Evolutionary conservation across 2,113 vertebrate species (phyloP), one percentile per base, ranked within the genome.

Genomic region (Plestiodon gilberti): DNA sequence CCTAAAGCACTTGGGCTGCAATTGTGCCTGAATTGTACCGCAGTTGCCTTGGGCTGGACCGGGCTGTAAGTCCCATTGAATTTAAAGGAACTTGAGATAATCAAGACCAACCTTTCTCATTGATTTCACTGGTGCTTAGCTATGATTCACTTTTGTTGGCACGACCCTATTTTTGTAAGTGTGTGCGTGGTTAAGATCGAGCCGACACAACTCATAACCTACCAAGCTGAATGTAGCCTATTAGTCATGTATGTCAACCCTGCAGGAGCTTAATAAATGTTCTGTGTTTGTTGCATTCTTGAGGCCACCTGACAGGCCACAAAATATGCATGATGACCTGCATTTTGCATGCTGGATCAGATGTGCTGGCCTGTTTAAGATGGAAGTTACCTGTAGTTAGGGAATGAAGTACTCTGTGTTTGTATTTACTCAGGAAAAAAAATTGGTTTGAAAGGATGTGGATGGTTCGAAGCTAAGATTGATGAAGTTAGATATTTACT

Each of bases 401-500:
- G 38, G 74, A 93, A 85, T 8, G 64, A 0, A 73, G 80, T 61
- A 1, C n/a, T 82, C 52, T 3, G 40, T 87, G 85, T 79, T 67
- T 87, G 90, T 78, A 71, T 52, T 69, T 86, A 61, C 20, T 83
- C 88, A 90, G 86, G 25, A 13, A 85, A 79, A 55, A 17, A 57
- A 82, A 88, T 65, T 4, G 80, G 78, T 89, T 88, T 91, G 82
- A 84, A 92, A 92, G 89, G 82, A 87, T 90, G 73, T 89, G 77
- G n/a, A 23, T 22, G 84, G 76, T 74, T 89, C 62, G 81, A 33
- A 80, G 33, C 25, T 69, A 81, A 77, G 55, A 81, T 64, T 25
- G 79, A 57, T 55, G 8, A 92, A 95, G 93, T 93, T 90, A 65
- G 81, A 89, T 88, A 92, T 91, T 90, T 85, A 33, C 76, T 70